Evolutionary conservation across 2,797 vertebrate genomes (phyloP).

Genomic region (Varecia variegata): DNA sequence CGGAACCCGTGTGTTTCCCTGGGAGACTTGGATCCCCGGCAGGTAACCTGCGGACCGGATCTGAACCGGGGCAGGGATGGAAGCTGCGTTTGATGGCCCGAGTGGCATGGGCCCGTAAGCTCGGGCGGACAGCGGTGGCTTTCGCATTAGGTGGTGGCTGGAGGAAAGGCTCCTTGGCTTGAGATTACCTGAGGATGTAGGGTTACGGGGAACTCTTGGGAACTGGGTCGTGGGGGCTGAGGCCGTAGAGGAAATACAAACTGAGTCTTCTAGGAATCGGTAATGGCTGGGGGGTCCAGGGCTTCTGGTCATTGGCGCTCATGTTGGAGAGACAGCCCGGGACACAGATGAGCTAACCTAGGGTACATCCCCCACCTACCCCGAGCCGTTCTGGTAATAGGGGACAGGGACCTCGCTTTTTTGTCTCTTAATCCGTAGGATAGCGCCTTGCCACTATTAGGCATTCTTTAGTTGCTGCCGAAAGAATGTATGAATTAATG

Average conservation of each 20-base stretch:
- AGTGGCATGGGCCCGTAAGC: fast-evolving
- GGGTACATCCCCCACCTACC: neutral
- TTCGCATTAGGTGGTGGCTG: neutral
- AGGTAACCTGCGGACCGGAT: slow-evolving; percentile 52
- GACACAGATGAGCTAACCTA: neutral
- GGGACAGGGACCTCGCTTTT: neutral
- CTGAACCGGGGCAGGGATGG: neutral
- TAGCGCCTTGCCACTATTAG: neutral
- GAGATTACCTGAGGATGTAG: neutral
- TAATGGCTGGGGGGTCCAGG: neutral
- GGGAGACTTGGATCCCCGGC: neutral
- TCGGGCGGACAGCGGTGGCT: neutral
- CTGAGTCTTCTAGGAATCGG: neutral
- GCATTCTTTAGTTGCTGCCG: neutral
- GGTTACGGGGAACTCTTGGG: neutral
- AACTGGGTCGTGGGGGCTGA: neutral
- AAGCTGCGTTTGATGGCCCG: fast-evolving
- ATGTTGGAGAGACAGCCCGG: neutral
- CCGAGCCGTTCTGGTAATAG: neutral
- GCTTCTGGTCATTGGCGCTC: neutral
- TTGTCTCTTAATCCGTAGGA: neutral
- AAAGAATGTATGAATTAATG: neutral
- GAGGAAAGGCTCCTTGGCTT: neutral
- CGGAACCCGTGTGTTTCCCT: neutral
- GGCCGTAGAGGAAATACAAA: neutral